phyloP scores from a whole-genome alignment of 2,888 invertebrate species.

The Dolichomitus sp. region DNA sequence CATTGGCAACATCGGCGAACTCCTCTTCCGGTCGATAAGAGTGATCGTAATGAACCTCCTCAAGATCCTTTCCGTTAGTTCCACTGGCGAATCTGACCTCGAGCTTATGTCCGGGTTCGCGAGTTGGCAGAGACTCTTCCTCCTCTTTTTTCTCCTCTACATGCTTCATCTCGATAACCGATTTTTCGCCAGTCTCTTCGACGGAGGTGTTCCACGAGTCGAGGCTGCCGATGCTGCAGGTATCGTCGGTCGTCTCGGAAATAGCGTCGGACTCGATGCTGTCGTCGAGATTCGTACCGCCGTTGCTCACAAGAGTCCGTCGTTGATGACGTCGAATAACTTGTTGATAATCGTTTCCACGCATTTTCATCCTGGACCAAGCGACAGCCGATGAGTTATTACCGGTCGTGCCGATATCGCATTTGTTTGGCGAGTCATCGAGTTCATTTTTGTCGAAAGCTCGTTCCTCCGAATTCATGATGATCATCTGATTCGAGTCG shows the following conservation, averaged over 20 bases:
- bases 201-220: constrained; percentile 71
- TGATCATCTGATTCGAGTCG: constrained; percentile 72
- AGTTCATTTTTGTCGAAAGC: constrained; percentile 73
- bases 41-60: constrained; percentile 71
- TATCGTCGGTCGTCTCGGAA: constrained; percentile 75
- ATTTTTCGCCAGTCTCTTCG: constrained; percentile 73
- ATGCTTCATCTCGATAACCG: constrained; percentile 75
- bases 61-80: constrained; percentile 71
- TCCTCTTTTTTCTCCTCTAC: constrained; percentile 63
- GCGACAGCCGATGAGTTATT: too few relatives aligned
- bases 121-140: constrained; percentile 27
- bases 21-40: constrained; percentile 59
- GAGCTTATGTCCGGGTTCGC: constrained; percentile 67
- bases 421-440: constrained; percentile 68
- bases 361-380: too few relatives aligned
- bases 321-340: constrained; percentile 50
- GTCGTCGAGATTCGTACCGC: constrained; percentile 62
- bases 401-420: constrained; percentile 64
- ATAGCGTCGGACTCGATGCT: constrained; percentile 70
- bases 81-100: constrained; percentile 76
- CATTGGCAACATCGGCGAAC: constrained; percentile 56
- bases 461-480: constrained; percentile 61
- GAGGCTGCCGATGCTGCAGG: constrained; percentile 74
- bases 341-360: too few relatives aligned
- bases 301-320: constrained; percentile 78